phyloP scores from a whole-genome alignment of 2,888 invertebrate genomes.

The Sarcophaga carnaria region DNA sequence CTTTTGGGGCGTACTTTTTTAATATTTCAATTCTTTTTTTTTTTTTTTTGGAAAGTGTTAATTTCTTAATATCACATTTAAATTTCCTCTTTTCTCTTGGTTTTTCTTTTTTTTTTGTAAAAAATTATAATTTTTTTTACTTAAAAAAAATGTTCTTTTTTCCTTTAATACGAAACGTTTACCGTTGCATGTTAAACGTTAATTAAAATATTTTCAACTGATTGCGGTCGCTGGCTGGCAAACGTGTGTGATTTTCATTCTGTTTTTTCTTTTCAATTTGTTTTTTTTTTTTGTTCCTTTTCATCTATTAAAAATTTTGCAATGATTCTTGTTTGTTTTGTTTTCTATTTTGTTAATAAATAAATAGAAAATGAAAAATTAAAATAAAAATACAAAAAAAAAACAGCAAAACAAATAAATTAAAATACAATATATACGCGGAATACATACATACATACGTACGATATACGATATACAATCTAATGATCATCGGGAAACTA shows the following conservation, averaged over 20 bases:
- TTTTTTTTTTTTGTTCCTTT: not conserved
- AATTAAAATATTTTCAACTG: slow-evolving; percentile 72
- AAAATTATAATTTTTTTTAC: slow-evolving; percentile 34
- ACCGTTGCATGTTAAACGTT: slow-evolving; percentile 68
- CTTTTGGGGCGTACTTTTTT: not conserved
- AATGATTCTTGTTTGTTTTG: slow-evolving; percentile 45
- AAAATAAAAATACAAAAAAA: not conserved
- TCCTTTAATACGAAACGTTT: slow-evolving; percentile 5
- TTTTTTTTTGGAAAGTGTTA: slow-evolving; percentile 41
- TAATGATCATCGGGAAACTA: slow-evolving; percentile 62
- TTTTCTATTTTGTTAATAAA: slow-evolving; percentile 54
- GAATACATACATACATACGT: too few relatives aligned
- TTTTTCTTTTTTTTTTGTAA: slow-evolving; percentile 49
- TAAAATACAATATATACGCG: not conserved
- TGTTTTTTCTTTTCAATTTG: not conserved
- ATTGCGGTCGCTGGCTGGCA: slow-evolving; percentile 51
- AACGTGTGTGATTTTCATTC: slow-evolving; percentile 57
- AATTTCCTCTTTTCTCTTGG: slow-evolving; percentile 38
- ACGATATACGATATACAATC: not conserved
- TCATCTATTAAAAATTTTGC: slow-evolving; percentile 47
- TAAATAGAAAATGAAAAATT: slow-evolving; percentile 22
- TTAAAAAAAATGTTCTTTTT: slow-evolving; percentile 13
- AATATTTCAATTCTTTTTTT: slow-evolving; percentile 36
- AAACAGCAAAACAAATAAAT: slow-evolving; percentile 35
- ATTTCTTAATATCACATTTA: slow-evolving; percentile 3